These are phyloP conservation scores for Lagocephalus sceleratus DNA, from an alignment of 2,797 vertebrate species.

Conservation along the genomic window DNA sequence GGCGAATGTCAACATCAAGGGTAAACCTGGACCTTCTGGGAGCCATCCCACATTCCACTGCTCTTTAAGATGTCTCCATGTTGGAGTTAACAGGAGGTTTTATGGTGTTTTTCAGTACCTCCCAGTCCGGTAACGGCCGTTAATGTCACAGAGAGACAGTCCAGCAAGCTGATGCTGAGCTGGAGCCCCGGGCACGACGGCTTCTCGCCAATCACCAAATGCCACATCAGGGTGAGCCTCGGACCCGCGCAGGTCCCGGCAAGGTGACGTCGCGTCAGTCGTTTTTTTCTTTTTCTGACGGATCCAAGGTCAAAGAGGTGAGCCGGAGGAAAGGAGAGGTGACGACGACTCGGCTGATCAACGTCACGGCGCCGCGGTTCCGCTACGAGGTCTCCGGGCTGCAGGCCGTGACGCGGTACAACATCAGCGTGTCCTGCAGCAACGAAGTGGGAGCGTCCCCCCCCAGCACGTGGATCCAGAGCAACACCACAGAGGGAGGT, in stretches of 20 bases:
- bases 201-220: slow-evolving; percentile 81
- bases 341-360: slow-evolving; percentile 63
- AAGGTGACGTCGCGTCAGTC: neutral
- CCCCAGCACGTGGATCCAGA: slow-evolving; percentile 77
- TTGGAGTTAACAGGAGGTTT: slow-evolving; percentile 1
- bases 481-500: slow-evolving; percentile 93
- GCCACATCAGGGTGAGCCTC: slow-evolving; percentile 81
- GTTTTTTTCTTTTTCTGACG: neutral
- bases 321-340: slow-evolving; percentile 67
- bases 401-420: slow-evolving; percentile 83
- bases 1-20: slow-evolving; percentile 88
- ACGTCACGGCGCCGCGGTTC: slow-evolving; percentile 79
- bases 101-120: slow-evolving; percentile 49
- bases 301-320: slow-evolving; percentile 69
- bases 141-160: slow-evolving; percentile 65
- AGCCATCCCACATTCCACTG: too few species aligned
- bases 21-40: slow-evolving; percentile 58
- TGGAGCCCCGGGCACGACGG: slow-evolving; percentile 88
- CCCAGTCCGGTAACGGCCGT: slow-evolving; percentile 69
- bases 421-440: slow-evolving; percentile 84
- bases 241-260: neutral
- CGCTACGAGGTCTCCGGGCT: slow-evolving; percentile 77
- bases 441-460: slow-evolving; percentile 87
- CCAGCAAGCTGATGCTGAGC: slow-evolving; percentile 77
- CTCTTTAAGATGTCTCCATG: too few species aligned